Evolutionary conservation across 2,888 invertebrate genomes (phyloP).

Genomic region (Thelaira solivaga): DNA sequence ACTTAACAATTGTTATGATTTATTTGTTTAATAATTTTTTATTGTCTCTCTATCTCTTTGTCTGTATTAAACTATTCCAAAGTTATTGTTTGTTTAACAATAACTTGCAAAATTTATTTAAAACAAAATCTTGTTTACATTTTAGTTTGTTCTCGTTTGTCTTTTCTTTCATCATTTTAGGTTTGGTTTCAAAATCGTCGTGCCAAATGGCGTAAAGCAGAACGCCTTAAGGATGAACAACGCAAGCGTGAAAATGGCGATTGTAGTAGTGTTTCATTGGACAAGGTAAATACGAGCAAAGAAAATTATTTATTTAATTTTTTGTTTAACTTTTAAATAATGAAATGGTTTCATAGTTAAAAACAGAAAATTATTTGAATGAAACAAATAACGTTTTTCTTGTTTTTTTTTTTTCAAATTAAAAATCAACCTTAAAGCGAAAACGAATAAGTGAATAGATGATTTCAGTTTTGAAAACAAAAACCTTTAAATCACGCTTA

Average conservation of each 20-base stretch:
- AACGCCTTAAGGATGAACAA: conserved; percentile 93
- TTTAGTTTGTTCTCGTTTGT: conserved; percentile 33
- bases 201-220: conserved; percentile 95
- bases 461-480: no score
- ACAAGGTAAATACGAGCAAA: conserved; percentile 72
- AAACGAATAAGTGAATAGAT: no score
- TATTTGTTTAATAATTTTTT: conserved; percentile 14
- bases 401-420: neutral
- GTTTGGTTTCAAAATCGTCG: conserved; percentile 96
- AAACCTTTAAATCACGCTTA: neutral
- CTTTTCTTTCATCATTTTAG: conserved; percentile 79
- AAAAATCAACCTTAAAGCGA: neutral
- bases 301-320: neutral
- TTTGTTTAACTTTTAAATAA: neutral
- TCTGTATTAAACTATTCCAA: conserved; percentile 16
- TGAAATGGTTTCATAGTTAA: no score
- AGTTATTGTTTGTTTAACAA: conserved; percentile 36
- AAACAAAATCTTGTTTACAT: conserved; percentile 24
- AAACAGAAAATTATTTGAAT: neutral
- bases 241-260: conserved; percentile 88
- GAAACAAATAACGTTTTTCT: no score
- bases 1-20: neutral
- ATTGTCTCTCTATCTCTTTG: no score
- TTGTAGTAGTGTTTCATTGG: conserved; percentile 80
- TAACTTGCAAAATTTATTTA: conserved; percentile 17